Conservation (phyloP, 2,888 invertebrate species). For the Oscheius onirici region DNA sequence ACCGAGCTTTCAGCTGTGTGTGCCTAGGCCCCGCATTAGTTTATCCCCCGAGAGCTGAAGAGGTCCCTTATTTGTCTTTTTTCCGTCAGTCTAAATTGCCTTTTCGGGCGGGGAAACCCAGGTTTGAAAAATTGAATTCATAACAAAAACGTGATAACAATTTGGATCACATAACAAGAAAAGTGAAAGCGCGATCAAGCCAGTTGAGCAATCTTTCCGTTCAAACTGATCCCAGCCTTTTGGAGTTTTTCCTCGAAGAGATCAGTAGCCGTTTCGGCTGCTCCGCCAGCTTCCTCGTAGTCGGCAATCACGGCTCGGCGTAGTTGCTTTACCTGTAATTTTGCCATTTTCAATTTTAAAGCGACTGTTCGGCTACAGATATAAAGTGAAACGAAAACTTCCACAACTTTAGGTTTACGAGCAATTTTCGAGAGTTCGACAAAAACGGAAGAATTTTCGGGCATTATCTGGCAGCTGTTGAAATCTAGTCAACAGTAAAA, state of each 20-base stretch:
- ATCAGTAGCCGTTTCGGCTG: constrained; percentile 29
- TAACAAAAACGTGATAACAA: background rate
- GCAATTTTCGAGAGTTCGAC: no score
- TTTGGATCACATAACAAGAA: constrained; percentile 8
- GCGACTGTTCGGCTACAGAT: no score
- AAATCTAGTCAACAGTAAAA: background rate
- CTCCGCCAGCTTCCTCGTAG: constrained; percentile 30
- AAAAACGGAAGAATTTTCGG: no score
- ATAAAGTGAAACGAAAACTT: no score
- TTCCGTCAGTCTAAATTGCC: constrained; percentile 7
- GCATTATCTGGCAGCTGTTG: no score
- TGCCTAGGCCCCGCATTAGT: constrained; percentile 24
- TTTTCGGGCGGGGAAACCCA: constrained; percentile 3
- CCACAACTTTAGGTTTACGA: no score
- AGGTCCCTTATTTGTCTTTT: background rate
- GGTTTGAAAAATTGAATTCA: background rate
- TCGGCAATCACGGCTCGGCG: constrained; percentile 40
- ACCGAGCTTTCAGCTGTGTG: no score
- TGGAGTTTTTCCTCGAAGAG: constrained; percentile 50
- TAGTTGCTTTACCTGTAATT: constrained; percentile 47
- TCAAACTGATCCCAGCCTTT: constrained; percentile 45
- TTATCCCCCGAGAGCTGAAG: constrained; percentile 15
- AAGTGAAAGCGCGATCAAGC: constrained; percentile 8
- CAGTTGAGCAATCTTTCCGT: constrained; percentile 43
- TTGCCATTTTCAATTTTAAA: no score